These are phyloP conservation scores for Atherinosoma microstoma DNA, from an alignment of 2,797 vertebrate species.

Conservation along the genomic window DNA sequence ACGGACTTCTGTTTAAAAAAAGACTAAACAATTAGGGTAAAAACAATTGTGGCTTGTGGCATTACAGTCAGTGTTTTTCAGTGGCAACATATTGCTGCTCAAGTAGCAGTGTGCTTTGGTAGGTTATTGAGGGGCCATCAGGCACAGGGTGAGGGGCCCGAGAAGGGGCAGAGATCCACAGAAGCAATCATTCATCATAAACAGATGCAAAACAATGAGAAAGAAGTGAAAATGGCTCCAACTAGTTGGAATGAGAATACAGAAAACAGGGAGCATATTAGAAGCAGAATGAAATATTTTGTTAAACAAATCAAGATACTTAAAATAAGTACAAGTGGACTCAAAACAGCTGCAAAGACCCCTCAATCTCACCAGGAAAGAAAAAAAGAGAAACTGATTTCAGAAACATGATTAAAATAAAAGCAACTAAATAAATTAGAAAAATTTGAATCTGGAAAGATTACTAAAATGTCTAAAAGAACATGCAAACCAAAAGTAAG, in stretches of 20 bases:
- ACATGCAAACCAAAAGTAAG: neutral
- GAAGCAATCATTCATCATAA: neutral
- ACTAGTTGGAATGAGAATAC: neutral
- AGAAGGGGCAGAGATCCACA: neutral
- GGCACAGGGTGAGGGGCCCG: neutral
- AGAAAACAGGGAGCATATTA: neutral
- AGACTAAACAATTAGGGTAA: constrained; percentile 16
- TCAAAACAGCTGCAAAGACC: neutral
- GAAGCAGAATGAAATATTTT: neutral
- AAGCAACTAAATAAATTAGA: neutral
- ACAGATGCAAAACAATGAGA: neutral
- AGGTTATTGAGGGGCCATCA: neutral
- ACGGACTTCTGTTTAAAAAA: neutral
- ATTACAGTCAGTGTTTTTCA: constrained; percentile 2
- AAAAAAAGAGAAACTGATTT: neutral
- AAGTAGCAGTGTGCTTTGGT: neutral
- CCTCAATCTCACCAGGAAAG: neutral
- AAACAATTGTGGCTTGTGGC: neutral
- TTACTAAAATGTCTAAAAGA: too few relatives aligned
- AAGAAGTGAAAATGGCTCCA: neutral
- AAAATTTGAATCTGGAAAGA: too few relatives aligned
- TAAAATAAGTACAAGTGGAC: neutral
- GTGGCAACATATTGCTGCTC: neutral
- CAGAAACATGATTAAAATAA: neutral
- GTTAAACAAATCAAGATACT: neutral